These are phyloP conservation scores for Cylindroiulus punctatus DNA, from an alignment of 2,888 invertebrate species.

Conservation along the genomic window DNA sequence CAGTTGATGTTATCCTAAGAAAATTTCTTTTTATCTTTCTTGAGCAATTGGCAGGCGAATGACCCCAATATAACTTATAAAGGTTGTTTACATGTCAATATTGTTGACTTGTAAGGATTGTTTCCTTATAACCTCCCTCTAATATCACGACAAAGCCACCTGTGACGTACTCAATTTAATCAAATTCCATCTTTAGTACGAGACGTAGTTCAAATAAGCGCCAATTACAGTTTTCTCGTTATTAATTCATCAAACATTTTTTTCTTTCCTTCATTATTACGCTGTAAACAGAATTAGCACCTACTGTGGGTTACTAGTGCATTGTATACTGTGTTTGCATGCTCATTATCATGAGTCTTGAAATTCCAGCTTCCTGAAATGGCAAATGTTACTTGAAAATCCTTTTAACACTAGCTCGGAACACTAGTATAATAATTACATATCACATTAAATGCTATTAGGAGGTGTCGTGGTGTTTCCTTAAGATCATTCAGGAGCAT, in stretches of 20 bases:
- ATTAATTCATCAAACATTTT: background rate
- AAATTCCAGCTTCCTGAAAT: too few relatives aligned
- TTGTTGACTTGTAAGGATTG: slow-evolving; percentile 39
- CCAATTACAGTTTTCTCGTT: background rate
- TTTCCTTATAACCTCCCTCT: background rate
- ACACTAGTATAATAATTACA: too few relatives aligned
- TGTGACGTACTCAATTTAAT: background rate
- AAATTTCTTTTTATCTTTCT: background rate
- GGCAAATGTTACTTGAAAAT: too few relatives aligned
- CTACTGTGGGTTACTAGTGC: background rate
- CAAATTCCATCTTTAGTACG: background rate
- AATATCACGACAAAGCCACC: background rate
- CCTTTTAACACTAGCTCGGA: too few relatives aligned
- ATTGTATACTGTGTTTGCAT: background rate
- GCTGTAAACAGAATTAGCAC: background rate
- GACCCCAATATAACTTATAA: slow-evolving; percentile 40
- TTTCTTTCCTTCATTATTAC: background rate
- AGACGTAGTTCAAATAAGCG: background rate
- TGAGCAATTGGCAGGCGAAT: background rate
- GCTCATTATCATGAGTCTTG: too few relatives aligned
- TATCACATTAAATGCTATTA: too few relatives aligned
- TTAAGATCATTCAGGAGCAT: background rate
- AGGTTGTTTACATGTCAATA: slow-evolving; percentile 11
- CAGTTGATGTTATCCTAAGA: background rate
- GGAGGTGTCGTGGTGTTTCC: too few relatives aligned